Evolutionary conservation across 2,888 invertebrate genomes (phyloP).

Genomic region (Eubasilissa splendida): DNA sequence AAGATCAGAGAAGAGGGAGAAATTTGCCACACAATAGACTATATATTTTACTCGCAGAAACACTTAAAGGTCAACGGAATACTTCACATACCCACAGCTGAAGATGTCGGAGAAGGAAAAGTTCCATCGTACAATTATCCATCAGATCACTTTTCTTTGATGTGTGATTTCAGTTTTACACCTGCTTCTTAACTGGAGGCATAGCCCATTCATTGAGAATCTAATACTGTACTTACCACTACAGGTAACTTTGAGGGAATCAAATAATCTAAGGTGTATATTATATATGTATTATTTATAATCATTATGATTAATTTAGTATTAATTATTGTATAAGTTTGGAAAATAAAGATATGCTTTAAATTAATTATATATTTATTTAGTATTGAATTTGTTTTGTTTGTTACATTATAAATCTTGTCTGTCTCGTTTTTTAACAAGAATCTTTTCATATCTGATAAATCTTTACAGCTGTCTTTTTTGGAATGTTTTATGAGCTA

Average conservation of each 20-base stretch:
- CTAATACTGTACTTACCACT: background rate
- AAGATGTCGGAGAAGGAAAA: conserved; percentile 77
- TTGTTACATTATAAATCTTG: too few species aligned
- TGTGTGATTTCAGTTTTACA: conserved; percentile 73
- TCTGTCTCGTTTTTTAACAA: too few species aligned
- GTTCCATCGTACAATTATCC: conserved; percentile 81
- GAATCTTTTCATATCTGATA: too few species aligned
- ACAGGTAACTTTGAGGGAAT: background rate
- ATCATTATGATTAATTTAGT: too few species aligned
- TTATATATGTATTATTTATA: background rate
- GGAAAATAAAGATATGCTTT: too few species aligned
- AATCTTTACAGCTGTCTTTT: too few species aligned
- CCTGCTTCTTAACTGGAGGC: background rate
- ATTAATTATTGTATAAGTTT: too few species aligned
- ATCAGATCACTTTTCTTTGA: conserved; percentile 84
- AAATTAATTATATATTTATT: too few species aligned
- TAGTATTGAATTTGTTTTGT: too few species aligned
- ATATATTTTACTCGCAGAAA: conserved; percentile 77
- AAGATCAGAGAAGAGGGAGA: conserved; percentile 81
- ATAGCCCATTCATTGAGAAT: background rate
- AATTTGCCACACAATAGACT: conserved; percentile 83
- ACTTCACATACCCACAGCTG: conserved; percentile 75
- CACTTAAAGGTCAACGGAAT: conserved; percentile 73
- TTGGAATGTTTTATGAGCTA: too few species aligned
- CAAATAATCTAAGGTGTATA: background rate